Conservation (phyloP, 2,888 invertebrate species). For the Tachina fera region DNA sequence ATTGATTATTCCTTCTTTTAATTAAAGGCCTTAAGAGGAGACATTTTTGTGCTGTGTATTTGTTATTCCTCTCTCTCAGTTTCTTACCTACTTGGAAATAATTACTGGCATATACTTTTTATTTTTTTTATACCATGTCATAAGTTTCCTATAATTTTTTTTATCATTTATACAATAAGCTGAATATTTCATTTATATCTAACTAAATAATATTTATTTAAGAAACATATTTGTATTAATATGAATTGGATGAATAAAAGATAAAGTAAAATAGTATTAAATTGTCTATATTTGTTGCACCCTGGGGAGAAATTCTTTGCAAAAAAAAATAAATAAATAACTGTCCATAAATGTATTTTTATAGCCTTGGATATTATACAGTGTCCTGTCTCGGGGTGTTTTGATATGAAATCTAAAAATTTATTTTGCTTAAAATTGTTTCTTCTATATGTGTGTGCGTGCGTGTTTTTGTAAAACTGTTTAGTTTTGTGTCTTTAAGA, state of each 20-base stretch:
- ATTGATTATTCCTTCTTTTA: no score
- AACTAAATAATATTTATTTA: neutral
- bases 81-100: no score
- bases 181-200: constrained; percentile 11
- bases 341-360: constrained; percentile 39
- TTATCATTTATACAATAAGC: neutral
- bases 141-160: neutral
- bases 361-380: neutral
- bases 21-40: no score
- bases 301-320: constrained; percentile 41
- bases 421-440: neutral
- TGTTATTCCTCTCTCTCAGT: no score
- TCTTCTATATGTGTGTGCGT: neutral
- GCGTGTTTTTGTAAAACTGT: neutral
- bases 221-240: constrained; percentile 7
- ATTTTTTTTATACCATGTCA: neutral
- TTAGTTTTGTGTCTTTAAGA: neutral
- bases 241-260: neutral
- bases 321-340: constrained; percentile 1
- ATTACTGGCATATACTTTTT: neutral
- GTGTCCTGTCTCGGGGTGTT: constrained; percentile 17
- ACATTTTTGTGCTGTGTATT: no score
- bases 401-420: neutral
- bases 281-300: constrained; percentile 47
- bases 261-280: constrained; percentile 1